Base-by-base conservation (phyloP, 2,888 invertebrate genomes). In the Griposia aprilina region DNA sequence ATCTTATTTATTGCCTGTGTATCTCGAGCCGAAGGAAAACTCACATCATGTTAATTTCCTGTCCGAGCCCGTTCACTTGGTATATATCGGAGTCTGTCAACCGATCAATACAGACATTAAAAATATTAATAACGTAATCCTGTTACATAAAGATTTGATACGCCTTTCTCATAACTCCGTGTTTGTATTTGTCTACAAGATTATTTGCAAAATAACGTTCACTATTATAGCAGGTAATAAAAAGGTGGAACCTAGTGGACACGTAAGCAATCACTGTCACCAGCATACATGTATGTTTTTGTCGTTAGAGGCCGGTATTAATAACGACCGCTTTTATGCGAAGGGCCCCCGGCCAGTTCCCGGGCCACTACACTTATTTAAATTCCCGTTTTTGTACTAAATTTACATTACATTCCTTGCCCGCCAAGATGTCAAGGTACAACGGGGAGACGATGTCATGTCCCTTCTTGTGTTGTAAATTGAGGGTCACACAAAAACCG, bases 401-500 rank as follows among this genome's bases (percentile, higher is more conserved):
- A 96, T 96, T 96, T 96, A 96, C 96, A 96, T 97, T 95, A 94
- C 92, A 95, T 94, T 95, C 94, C 92, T 94, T 92, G 93, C 92
- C 93, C 91, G 94, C 92, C 92, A 93, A 96, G 95, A 96, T 93
- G 94, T 93, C 91, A 93, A 94, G 94, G 94, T 94, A 94, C 93
- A 91, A 90, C 91, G 91, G 92, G 93, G 93, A 93, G 91, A 91
- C 88, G 90, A 90, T 90, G 89, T 85, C 89, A 76, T 89, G 95
- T 95, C 96, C 96, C 95, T 96, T 94, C 94, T 95, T 95, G 91
- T 94, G 93, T 95, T 95, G 96, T 96, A 96, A 96, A 96, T 96
- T 94, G 95, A 93, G 96, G 97, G 96, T 96, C 95, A 96, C 94
- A 95, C 95, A 96, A 97, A 97, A 97, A 97, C 97, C 97, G 97